A percentile compares a stretch with the other conserved stretches of the same genome.
Conservation (phyloP, 2,113 vertebrate genomes). For the Phylloscopus trochilus region DNA sequence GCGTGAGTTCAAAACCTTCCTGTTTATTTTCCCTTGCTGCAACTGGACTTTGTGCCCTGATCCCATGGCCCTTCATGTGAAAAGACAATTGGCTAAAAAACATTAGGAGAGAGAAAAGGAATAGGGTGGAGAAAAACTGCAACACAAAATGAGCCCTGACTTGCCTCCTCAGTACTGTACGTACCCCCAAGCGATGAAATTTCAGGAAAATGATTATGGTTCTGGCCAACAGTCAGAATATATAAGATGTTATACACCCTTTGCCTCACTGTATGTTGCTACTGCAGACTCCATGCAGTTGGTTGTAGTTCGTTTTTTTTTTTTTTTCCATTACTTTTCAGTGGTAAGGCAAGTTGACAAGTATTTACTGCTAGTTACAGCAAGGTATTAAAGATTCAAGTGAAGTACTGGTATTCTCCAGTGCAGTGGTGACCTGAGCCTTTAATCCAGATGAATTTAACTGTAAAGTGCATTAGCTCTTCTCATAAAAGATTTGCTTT, state of each 20-base stretch:
- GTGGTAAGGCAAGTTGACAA: background rate
- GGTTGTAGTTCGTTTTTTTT: background rate
- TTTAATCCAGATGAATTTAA: slow-evolving; percentile 62
- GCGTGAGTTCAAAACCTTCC: background rate
- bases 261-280: background rate
- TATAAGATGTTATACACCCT: background rate
- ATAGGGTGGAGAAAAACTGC: background rate
- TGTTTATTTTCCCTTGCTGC: background rate
- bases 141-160: slow-evolving; percentile 10
- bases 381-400: slow-evolving; percentile 37
- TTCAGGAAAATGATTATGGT: background rate
- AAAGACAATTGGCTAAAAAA: slow-evolving; percentile 32
- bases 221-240: slow-evolving; percentile 12
- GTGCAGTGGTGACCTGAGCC: background rate
- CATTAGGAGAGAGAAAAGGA: background rate
- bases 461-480: slow-evolving; percentile 48
- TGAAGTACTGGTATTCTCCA: slow-evolving; percentile 11
- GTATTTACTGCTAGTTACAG: slow-evolving; percentile 19
- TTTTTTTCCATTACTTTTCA: background rate
- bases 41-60: background rate
- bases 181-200: background rate
- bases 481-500: slow-evolving; percentile 64
- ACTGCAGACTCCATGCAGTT: background rate
- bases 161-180: background rate
- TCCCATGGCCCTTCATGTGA: background rate